Conservation (phyloP, 2,888 invertebrate species). For the Luperina testacea region DNA sequence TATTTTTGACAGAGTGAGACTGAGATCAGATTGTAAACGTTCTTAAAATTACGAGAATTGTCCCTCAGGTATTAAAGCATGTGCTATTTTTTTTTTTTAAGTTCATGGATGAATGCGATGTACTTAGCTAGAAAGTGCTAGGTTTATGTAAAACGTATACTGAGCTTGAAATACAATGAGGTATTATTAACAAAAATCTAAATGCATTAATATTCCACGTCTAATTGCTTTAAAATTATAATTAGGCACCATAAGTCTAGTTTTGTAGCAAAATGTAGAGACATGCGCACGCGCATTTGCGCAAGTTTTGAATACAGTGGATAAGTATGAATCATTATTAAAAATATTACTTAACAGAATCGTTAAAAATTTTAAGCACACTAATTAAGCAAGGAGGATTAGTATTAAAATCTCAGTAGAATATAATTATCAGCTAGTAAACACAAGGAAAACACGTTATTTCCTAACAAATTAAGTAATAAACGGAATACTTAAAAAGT, state of each 20-base stretch:
- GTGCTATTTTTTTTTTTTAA: background rate
- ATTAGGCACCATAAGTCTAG: background rate
- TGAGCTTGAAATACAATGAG: background rate
- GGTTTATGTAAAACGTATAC: background rate
- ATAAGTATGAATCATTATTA: background rate
- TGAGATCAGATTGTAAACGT: too few relatives aligned
- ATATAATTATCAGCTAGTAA: background rate
- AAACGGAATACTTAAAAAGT: conserved; percentile 30
- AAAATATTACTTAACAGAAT: conserved; percentile 1
- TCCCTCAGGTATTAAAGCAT: too few relatives aligned
- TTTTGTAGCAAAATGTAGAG: conserved; percentile 10
- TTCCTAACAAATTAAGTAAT: conserved; percentile 6
- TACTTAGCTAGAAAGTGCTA: background rate
- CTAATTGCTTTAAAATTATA: background rate
- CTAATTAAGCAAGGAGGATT: background rate
- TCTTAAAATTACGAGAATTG: too few relatives aligned
- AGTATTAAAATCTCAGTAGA: background rate
- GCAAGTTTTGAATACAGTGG: conserved; percentile 20
- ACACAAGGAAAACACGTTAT: conserved; percentile 14
- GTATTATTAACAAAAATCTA: background rate
- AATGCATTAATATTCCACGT: background rate
- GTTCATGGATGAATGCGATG: background rate
- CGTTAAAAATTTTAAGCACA: background rate
- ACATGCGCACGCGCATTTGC: conserved; percentile 47
- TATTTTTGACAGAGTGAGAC: too few relatives aligned